Base-by-base conservation (phyloP, 1,140 invertebrate genomes). In the Brachionus asplanchnoidis region DNA sequence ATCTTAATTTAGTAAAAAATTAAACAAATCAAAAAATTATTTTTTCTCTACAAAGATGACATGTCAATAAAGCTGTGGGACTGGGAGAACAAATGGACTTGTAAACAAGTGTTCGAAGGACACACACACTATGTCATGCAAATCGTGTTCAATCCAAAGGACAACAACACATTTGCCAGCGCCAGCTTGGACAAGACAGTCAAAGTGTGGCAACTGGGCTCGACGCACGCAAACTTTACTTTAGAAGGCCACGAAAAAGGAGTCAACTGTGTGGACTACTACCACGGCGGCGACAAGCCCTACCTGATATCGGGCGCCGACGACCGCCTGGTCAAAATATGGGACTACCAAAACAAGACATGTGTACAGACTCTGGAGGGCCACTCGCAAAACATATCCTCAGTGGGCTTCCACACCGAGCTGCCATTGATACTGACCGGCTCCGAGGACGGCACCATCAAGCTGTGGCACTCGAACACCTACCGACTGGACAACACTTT, bases 51-150 rank as follows among this genome's bases (percentile, higher is more conserved):
- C 3, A 44, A 73, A 73, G 96, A 99, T 93, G 98, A 99, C 88
- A 97, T 99, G 94, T 90, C 95, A 28, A 99, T 99, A 70, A 99
- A 99, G 90, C 89, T 99, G 32, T 99, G 98, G 98, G 99, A 99
- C 89, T 99, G 97, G 97, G 97, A 99, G 32, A 97, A 98, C 88
- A 93, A 94, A 87, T 99, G 97, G 96, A 91, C 94, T 0, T 96
- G 96, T 87, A 97, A 98, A 87, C 97, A 99, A 90, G 94, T 97
- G 82, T 91, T 91, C 87, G 90, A 90, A 87, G 91, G 97, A 0
- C 98, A 99, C 89, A 96, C 95, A 0, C 98, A 99, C 89, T 99
- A 99, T 88, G 97, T 99, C 0, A 99, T 99, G 98, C 97, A 99
- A 90, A 95, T 99, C 87, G 97, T 97, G 0, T 95, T 99, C 86